phyloP scores from a whole-genome alignment of 2,888 invertebrate species.

The Agrochola lota region DNA sequence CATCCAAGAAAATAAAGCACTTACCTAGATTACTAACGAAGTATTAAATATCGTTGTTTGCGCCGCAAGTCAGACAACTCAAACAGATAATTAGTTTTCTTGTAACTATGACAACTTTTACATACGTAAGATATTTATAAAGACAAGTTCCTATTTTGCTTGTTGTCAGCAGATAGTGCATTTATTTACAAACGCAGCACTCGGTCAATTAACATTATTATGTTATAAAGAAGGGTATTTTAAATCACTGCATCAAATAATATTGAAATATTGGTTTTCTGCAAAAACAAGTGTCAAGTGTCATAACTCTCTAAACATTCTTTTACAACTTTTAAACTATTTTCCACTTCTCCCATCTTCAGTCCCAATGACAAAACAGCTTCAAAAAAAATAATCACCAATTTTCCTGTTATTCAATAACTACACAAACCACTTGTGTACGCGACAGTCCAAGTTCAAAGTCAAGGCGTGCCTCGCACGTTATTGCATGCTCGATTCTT shows the following conservation, averaged over 20 bases:
- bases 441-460: constrained; percentile 80
- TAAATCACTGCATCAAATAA: neutral
- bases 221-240: neutral
- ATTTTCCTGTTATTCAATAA: constrained; percentile 31
- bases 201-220: neutral
- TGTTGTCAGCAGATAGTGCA: neutral
- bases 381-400: neutral
- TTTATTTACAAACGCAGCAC: neutral
- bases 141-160: neutral
- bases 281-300: neutral
- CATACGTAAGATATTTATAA: neutral
- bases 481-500: constrained; percentile 74
- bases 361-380: neutral
- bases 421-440: constrained; percentile 67
- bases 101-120: constrained; percentile 15
- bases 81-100: constrained; percentile 45
- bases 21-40: constrained; percentile 35
- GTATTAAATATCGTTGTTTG: constrained; percentile 44
- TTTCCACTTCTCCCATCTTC: neutral
- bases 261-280: neutral
- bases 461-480: constrained; percentile 81
- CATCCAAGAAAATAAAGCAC: constrained; percentile 42
- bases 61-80: constrained; percentile 17
- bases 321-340: neutral
- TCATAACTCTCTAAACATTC: too few species aligned